phyloP scores from a whole-genome alignment of 2,888 invertebrate genomes.

The Ariolimax columbianus region DNA sequence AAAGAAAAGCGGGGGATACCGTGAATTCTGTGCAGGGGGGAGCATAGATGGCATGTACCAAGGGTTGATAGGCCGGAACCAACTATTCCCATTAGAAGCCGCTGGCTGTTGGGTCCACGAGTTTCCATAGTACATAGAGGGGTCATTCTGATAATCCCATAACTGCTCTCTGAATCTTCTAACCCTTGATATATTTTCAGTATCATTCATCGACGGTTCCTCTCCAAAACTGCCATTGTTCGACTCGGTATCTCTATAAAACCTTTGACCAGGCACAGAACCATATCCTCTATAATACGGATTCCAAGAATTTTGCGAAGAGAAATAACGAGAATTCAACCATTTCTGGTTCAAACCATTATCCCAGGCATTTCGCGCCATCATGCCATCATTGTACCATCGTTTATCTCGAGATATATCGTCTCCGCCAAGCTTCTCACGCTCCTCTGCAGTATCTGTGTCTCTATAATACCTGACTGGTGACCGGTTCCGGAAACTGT shows the following conservation, averaged over 20 bases:
- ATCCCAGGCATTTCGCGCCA: not conserved
- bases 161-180: slow-evolving; percentile 23
- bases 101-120: not conserved
- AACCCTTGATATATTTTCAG: slow-evolving; percentile 5
- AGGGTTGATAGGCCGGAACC: not conserved
- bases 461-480: slow-evolving; percentile 12
- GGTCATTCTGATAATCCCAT: not conserved
- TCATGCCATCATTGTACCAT: slow-evolving; percentile 1
- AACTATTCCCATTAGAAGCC: not conserved
- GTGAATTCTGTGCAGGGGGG: not conserved
- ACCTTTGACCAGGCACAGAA: not conserved
- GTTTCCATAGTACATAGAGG: not conserved
- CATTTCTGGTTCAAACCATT: not conserved
- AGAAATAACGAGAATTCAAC: not conserved
- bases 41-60: not conserved
- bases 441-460: not conserved
- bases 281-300: not conserved
- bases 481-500: slow-evolving; percentile 1
- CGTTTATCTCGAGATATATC: slow-evolving; percentile 6
- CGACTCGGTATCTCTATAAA: not conserved
- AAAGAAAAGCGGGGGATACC: not conserved
- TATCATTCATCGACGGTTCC: not conserved
- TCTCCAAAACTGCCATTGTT: not conserved
- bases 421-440: not conserved
- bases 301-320: not conserved